phyloP scores from a whole-genome alignment of 2,888 invertebrate species.

The Chymomyza procnemis region DNA sequence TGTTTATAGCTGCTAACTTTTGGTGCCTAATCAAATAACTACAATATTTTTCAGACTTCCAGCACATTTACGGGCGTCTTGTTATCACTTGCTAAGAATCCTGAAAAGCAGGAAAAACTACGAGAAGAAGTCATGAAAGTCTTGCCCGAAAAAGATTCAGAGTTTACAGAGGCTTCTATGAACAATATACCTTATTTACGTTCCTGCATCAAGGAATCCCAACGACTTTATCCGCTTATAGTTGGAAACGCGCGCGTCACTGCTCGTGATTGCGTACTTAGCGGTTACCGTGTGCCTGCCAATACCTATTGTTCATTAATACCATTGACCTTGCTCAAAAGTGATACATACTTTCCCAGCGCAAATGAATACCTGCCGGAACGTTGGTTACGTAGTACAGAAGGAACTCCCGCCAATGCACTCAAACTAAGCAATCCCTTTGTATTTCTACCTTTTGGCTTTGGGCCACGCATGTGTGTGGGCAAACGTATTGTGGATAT shows the following conservation, averaged over 20 bases:
- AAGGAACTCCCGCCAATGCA: conserved; percentile 80
- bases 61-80: conserved; percentile 74
- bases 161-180: conserved; percentile 78
- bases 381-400: conserved; percentile 82
- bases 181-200: conserved; percentile 82
- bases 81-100: conserved; percentile 82
- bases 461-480: conserved; percentile 81
- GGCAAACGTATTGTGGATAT: conserved; percentile 86
- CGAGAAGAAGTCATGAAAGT: conserved; percentile 80
- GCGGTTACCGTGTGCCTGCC: conserved; percentile 82
- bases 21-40: no score
- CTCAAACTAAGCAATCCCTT: conserved; percentile 59
- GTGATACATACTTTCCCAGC: conserved; percentile 82
- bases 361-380: conserved; percentile 85
- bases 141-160: conserved; percentile 75
- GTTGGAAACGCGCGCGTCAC: conserved; percentile 81
- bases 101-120: conserved; percentile 82
- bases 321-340: conserved; percentile 82
- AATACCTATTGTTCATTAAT: conserved; percentile 85
- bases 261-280: conserved; percentile 81
- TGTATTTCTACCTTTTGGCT: conserved; percentile 70
- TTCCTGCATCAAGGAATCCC: conserved; percentile 86
- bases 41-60: no score
- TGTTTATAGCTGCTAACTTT: no score
- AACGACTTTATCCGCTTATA: conserved; percentile 82